Evolutionary conservation across 2,888 invertebrate genomes (phyloP).

Genomic region (Diabrotica balteata): DNA sequence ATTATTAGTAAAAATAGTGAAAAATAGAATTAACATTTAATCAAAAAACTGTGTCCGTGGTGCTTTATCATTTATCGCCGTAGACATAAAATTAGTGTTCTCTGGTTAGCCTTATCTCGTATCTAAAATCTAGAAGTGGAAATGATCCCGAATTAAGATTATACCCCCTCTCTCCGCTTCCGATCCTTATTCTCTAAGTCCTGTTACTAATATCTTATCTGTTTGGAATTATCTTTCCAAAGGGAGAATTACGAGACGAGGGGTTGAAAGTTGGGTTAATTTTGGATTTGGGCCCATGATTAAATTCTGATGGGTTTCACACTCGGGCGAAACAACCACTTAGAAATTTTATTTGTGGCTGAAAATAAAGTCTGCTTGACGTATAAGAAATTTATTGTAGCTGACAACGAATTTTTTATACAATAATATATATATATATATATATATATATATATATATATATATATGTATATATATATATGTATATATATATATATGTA

Average conservation of each 20-base stretch:
- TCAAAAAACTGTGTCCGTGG: no score
- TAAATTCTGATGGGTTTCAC: constrained; percentile 20
- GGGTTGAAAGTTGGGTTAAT: constrained; percentile 16
- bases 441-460: no score
- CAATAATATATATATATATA: no score
- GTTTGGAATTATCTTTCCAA: constrained; percentile 15
- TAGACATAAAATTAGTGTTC: background rate
- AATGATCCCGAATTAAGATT: constrained; percentile 6
- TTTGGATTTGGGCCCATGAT: constrained; percentile 17
- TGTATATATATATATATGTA: no score
- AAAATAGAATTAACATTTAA: no score
- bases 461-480: no score
- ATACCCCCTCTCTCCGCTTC: background rate
- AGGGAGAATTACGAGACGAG: constrained; percentile 9
- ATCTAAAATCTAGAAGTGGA: constrained; percentile 1
- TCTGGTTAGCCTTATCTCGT: background rate
- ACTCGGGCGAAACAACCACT: constrained; percentile 1
- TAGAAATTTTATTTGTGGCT: background rate
- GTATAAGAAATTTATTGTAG: no score
- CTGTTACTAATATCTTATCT: constrained; percentile 15
- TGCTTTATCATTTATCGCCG: background rate
- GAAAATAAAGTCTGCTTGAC: no score
- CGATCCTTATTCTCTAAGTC: background rate
- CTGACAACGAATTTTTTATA: no score
- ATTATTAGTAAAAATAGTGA: no score